phyloP scores from a whole-genome alignment of 2,888 invertebrate genomes.

The Aradus depressus region DNA sequence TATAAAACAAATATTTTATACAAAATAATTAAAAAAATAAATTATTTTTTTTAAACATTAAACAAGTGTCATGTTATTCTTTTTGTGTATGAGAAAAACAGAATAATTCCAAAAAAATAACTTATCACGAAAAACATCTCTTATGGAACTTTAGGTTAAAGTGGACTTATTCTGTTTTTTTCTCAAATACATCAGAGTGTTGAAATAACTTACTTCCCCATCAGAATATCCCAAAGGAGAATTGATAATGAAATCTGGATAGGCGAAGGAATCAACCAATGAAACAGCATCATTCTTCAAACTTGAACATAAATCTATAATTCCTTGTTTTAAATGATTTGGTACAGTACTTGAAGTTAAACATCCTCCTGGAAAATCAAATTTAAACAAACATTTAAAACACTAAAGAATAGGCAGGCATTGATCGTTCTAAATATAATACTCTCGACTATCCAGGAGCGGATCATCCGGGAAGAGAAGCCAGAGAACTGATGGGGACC shows the following conservation, averaged over 20 bases:
- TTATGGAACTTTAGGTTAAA: background rate
- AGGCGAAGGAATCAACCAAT: conserved; percentile 50
- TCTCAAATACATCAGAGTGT: background rate
- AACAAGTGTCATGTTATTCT: too few species aligned
- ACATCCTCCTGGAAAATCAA: conserved; percentile 31
- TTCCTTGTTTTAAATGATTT: conserved; percentile 39
- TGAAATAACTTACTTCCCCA: conserved; percentile 41
- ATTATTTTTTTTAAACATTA: conserved; percentile 9
- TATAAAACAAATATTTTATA: conserved; percentile 11
- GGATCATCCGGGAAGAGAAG: too few species aligned
- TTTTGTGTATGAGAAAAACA: too few species aligned
- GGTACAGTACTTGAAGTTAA: conserved; percentile 33
- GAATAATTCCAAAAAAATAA: background rate
- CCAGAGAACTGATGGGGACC: too few species aligned
- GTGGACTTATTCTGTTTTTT: too few species aligned
- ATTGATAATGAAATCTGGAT: conserved; percentile 51
- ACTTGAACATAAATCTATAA: conserved; percentile 42
- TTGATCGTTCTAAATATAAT: too few species aligned
- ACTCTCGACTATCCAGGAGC: too few species aligned
- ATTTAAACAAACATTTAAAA: background rate
- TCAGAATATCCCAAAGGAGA: conserved; percentile 52
- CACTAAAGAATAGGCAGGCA: background rate
- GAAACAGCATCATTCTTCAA: conserved; percentile 48
- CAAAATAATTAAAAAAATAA: background rate
- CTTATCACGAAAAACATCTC: background rate